phyloP scores from a whole-genome alignment of 2,888 invertebrate species.

The Drosophila phalerata region DNA sequence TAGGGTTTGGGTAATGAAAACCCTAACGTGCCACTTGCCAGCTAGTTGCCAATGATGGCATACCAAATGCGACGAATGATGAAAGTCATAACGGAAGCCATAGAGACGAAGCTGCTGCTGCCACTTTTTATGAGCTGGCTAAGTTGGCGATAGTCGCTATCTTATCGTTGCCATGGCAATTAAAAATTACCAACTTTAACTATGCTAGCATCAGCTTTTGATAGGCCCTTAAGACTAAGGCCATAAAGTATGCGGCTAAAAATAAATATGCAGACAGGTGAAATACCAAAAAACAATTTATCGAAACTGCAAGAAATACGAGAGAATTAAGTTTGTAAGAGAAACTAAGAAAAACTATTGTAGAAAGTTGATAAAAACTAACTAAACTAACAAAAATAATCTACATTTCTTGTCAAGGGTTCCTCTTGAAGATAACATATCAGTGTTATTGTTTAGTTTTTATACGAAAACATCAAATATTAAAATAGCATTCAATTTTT shows the following conservation, averaged over 20 bases:
- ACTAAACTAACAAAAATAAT: too few relatives aligned
- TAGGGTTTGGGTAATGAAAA: conserved; percentile 48
- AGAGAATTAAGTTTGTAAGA: background rate
- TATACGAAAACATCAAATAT: too few relatives aligned
- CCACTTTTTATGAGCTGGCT: conserved; percentile 73
- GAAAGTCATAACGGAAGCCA: conserved; percentile 70
- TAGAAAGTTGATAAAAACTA: background rate
- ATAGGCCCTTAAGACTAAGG: conserved; percentile 62
- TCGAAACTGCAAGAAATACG: background rate
- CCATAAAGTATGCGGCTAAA: conserved; percentile 35
- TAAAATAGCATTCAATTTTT: too few relatives aligned
- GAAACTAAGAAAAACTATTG: background rate
- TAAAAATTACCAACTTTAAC: conserved; percentile 74
- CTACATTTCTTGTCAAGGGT: too few relatives aligned
- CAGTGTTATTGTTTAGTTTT: too few relatives aligned
- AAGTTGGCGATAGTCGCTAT: conserved; percentile 62
- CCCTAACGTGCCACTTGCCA: conserved; percentile 56
- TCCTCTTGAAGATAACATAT: too few relatives aligned
- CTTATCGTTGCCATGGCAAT: conserved; percentile 71
- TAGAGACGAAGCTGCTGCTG: conserved; percentile 54
- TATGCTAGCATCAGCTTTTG: conserved; percentile 63
- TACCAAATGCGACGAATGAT: conserved; percentile 55
- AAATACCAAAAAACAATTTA: conserved; percentile 19
- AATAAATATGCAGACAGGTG: conserved; percentile 9
- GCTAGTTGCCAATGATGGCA: conserved; percentile 57